phyloP scores from a whole-genome alignment of 2,113 vertebrate genomes.

The Oncorhynchus nerka region DNA sequence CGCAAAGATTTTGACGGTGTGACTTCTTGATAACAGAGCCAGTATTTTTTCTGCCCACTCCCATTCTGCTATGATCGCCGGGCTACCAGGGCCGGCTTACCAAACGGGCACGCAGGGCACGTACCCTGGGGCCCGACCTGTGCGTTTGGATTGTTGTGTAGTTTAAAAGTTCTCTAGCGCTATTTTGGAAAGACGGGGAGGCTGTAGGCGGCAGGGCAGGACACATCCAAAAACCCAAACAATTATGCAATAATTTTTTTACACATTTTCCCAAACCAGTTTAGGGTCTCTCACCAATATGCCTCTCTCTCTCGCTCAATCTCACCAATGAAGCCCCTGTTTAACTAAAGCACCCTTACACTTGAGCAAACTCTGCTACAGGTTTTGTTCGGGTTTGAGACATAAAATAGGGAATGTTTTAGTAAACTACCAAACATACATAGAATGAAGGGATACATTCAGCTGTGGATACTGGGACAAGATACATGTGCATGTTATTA shows the following conservation, averaged over 20 bases:
- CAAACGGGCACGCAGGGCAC: background rate
- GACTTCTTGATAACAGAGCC: background rate
- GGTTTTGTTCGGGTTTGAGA: background rate
- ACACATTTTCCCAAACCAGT: conserved; percentile 18
- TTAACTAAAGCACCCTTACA: background rate
- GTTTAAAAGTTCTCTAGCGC: background rate
- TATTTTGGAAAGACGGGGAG: no score
- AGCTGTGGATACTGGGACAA: background rate
- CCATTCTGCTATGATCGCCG: background rate
- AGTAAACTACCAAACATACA: no score
- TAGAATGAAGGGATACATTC: no score
- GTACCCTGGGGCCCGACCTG: no score
- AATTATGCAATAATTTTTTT: conserved; percentile 55
- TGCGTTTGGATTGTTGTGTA: background rate
- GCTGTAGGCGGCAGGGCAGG: conserved; percentile 15
- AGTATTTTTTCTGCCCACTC: background rate
- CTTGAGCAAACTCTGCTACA: background rate
- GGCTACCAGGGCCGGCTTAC: background rate
- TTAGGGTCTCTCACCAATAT: conserved; percentile 59
- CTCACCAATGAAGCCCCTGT: conserved; percentile 6
- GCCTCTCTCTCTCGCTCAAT: conserved; percentile 24
- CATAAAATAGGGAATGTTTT: background rate
- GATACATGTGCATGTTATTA: background rate
- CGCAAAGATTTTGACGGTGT: background rate
- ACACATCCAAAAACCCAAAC: conserved; percentile 42